A percentile compares a stretch with the other conserved stretches of the same genome.
These are phyloP conservation scores for Flabesymbios commensalis DNA, from an alignment of 2,888 invertebrate species.

Conservation along the genomic window DNA sequence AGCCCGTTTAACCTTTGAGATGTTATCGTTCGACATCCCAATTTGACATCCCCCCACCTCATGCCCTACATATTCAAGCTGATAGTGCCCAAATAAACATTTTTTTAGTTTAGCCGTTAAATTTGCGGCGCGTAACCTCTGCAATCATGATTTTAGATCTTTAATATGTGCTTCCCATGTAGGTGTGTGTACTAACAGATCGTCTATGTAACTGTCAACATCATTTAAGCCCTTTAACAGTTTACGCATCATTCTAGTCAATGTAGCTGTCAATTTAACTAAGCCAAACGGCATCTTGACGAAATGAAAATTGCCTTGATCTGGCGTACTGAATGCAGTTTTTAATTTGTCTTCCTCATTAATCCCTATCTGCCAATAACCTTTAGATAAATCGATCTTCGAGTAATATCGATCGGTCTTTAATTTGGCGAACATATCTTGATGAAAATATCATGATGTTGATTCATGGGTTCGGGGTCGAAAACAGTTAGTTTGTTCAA, in stretches of 20 bases:
- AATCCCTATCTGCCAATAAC: constrained; percentile 3
- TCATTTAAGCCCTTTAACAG: not conserved
- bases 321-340: constrained; percentile 2
- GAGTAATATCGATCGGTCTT: not conserved
- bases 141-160: not conserved
- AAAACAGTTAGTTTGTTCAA: constrained; percentile 1
- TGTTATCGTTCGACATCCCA: not conserved
- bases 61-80: not conserved
- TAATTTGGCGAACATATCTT: not conserved
- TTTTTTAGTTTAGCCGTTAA: not conserved
- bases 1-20: not conserved
- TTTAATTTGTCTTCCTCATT: not conserved
- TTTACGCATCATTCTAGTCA: constrained; percentile 1
- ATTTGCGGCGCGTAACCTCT: not conserved
- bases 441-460: not conserved
- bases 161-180: not conserved
- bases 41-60: not conserved
- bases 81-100: not conserved
- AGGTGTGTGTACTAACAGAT: not conserved
- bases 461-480: constrained; percentile 1
- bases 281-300: constrained; percentile 2
- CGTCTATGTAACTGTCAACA: not conserved
- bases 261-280: not conserved
- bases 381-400: constrained; percentile 3
- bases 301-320: constrained; percentile 2